A percentile compares a stretch with the other conserved stretches of the same genome.
phyloP scores from a whole-genome alignment of 1,140 invertebrate genomes.

The Scaptomyza graminum region DNA sequence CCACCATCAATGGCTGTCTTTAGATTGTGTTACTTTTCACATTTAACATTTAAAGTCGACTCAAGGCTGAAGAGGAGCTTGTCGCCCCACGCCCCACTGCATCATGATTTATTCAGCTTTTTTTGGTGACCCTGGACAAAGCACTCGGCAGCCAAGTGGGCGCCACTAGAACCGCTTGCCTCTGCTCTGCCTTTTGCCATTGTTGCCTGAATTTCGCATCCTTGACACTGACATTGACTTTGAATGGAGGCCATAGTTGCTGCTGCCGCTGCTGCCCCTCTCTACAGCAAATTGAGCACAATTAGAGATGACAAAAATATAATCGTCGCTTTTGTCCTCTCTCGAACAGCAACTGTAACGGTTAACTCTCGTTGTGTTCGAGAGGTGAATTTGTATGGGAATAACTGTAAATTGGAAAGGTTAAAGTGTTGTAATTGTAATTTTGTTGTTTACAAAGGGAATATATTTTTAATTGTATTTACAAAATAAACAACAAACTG shows the following conservation, averaged over 20 bases:
- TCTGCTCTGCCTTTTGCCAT: slow-evolving; percentile 45
- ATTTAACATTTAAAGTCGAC: slow-evolving; percentile 6
- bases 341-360: too few species aligned
- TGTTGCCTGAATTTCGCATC: slow-evolving; percentile 61
- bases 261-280: not conserved
- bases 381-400: too few species aligned
- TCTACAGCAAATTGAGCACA: slow-evolving; percentile 3
- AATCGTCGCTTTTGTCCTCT: too few species aligned
- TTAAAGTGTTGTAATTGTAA: slow-evolving; percentile 2
- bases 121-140: slow-evolving; percentile 37
- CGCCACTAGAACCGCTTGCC: slow-evolving; percentile 32
- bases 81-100: slow-evolving; percentile 16
- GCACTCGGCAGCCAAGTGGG: slow-evolving; percentile 49
- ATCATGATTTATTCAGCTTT: slow-evolving; percentile 65
- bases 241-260: slow-evolving; percentile 40
- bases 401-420: not conserved
- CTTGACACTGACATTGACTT: slow-evolving; percentile 71
- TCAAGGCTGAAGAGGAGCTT: slow-evolving; percentile 1
- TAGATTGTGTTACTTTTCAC: not conserved
- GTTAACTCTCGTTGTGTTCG: too few species aligned
- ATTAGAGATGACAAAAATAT: slow-evolving; percentile 13
- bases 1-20: not conserved
- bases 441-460: not conserved
- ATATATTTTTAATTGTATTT: slow-evolving; percentile 2
- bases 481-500: not conserved